Conservation (phyloP, 2,113 vertebrate species). For the Xyrauchen texanus region DNA sequence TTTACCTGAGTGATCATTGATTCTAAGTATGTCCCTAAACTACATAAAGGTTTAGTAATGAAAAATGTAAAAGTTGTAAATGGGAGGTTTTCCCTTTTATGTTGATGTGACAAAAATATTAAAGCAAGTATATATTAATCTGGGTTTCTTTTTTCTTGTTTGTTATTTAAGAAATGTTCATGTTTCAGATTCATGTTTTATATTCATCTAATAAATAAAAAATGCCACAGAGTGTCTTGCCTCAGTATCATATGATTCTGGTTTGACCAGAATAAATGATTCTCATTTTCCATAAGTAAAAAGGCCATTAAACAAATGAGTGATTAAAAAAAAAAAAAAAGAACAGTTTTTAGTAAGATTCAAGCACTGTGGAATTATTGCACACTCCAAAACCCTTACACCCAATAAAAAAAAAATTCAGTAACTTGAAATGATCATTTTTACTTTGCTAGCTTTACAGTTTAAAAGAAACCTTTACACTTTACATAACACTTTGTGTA, state of each 20-base stretch:
- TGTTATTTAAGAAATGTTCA: background rate
- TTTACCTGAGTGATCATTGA: background rate
- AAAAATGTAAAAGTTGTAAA: background rate
- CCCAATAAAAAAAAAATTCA: constrained; percentile 57
- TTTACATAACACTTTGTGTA: constrained; percentile 54
- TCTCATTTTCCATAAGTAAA: background rate
- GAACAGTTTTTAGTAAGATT: constrained; percentile 45
- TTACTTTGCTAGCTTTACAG: constrained; percentile 64
- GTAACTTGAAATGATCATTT: constrained; percentile 62
- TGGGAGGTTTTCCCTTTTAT: background rate
- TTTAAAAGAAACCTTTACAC: constrained; percentile 66
- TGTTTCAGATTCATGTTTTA: constrained; percentile 1
- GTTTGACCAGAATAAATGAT: background rate
- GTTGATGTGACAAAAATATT: background rate
- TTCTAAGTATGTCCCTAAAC: background rate
- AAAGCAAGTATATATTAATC: background rate
- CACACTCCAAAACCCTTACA: constrained; percentile 40
- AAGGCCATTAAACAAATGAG: background rate
- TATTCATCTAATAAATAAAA: background rate
- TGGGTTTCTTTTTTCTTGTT: background rate
- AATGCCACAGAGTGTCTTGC: background rate
- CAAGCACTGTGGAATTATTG: constrained; percentile 49
- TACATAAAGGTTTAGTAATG: background rate
- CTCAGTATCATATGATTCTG: background rate
- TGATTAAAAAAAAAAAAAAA: constrained; percentile 31